Conservation (phyloP, 2,888 invertebrate species). For the Hetaerina titia region DNA sequence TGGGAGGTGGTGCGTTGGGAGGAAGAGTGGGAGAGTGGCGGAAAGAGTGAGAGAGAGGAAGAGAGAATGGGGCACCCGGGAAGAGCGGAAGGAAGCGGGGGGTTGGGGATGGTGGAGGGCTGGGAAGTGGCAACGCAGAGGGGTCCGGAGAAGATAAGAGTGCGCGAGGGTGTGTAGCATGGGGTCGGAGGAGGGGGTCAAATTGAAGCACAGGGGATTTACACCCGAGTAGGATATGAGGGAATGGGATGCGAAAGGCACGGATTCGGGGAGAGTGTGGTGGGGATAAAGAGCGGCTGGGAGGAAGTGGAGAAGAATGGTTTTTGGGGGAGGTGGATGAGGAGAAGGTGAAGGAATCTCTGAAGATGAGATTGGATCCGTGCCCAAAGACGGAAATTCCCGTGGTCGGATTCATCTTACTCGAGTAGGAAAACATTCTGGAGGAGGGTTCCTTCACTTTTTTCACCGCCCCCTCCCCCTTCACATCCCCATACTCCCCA, state of each 20-base stretch:
- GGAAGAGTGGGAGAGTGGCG: not conserved
- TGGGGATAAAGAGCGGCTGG: not conserved
- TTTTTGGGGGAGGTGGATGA: not conserved
- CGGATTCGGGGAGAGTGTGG: not conserved
- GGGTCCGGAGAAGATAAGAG: conserved; percentile 18
- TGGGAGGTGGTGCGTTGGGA: conserved; percentile 69
- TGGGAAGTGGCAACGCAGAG: not conserved
- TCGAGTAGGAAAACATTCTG: conserved; percentile 51
- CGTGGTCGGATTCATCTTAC: conserved; percentile 41
- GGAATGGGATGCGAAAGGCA: not conserved
- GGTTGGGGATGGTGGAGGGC: not conserved
- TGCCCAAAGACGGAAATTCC: conserved; percentile 51
- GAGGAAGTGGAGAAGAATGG: conserved; percentile 10
- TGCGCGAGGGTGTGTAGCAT: not conserved
- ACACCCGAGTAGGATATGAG: conserved; percentile 40
- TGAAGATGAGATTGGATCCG: conserved; percentile 59
- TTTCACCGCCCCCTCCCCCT: not conserved
- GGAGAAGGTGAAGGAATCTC: conserved; percentile 12
- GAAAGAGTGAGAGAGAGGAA: not conserved
- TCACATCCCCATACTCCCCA: not conserved
- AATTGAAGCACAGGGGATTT: conserved; percentile 48
- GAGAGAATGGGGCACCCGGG: not conserved
- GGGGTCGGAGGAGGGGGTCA: not conserved
- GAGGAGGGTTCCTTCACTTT: not conserved
- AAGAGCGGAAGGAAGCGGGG: not conserved